A percentile compares a stretch with the other conserved stretches of the same genome.
Conservation (phyloP, 1,140 invertebrate genomes). For the Drosophila triauraria region DNA sequence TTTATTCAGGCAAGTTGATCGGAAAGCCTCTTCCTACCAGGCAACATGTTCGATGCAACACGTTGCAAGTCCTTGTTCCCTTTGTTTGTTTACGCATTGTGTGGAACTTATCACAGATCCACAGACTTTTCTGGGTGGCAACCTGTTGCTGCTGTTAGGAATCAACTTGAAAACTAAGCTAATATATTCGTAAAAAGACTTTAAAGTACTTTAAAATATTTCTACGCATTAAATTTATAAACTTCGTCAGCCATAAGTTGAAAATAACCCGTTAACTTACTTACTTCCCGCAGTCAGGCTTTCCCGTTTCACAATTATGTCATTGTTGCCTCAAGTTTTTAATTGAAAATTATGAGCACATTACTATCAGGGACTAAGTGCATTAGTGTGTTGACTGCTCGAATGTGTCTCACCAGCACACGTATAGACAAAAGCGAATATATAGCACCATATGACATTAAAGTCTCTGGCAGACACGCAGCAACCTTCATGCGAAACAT, state of each 20-base stretch:
- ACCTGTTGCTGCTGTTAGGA: constrained; percentile 30
- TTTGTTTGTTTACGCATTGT: constrained; percentile 43
- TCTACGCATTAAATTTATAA: not conserved
- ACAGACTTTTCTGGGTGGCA: not conserved
- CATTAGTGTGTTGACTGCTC: constrained; percentile 41
- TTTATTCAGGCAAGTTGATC: not conserved
- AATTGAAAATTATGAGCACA: constrained; percentile 46
- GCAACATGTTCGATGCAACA: constrained; percentile 32
- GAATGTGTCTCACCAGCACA: constrained; percentile 24
- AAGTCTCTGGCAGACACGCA: constrained; percentile 33
- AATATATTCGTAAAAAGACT: not conserved
- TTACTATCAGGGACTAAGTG: constrained; percentile 41
- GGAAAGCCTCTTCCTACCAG: not conserved
- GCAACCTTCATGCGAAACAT: constrained; percentile 29
- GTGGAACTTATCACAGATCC: constrained; percentile 45
- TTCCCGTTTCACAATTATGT: constrained; percentile 3
- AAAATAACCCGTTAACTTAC: too few species aligned
- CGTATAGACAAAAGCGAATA: not conserved
- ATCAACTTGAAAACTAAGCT: not conserved
- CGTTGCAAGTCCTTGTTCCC: not conserved
- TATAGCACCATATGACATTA: constrained; percentile 8
- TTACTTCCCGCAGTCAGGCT: not conserved
- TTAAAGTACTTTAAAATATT: not conserved
- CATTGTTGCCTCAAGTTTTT: constrained; percentile 36
- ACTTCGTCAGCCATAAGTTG: too few species aligned